These are phyloP conservation scores for Nasonia longicornis DNA, from an alignment of 1,140 invertebrate species.

Conservation along the genomic window DNA sequence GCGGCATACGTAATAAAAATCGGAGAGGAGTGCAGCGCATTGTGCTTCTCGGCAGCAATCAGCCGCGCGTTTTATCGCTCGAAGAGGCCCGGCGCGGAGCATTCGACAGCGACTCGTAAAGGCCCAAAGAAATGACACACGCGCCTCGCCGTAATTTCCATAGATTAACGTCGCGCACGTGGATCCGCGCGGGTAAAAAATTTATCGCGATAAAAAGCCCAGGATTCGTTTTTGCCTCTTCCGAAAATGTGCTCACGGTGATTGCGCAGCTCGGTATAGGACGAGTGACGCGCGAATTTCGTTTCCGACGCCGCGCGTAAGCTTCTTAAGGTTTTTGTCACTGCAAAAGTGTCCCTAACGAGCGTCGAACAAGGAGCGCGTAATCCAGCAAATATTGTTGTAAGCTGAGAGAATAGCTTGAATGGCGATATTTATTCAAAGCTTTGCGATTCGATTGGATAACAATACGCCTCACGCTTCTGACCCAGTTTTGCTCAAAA, in stretches of 20 bases:
- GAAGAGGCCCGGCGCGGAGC: conserved; percentile 49
- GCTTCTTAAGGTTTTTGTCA: conserved; percentile 6
- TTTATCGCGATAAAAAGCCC: neutral
- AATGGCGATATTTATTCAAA: no score
- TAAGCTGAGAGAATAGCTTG: neutral
- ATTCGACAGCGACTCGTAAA: conserved; percentile 33
- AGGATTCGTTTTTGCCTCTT: conserved; percentile 37
- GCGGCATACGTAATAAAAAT: conserved; percentile 61
- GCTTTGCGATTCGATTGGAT: conserved; percentile 9
- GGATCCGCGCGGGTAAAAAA: neutral
- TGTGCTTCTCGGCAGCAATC: conserved; percentile 59
- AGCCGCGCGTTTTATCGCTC: conserved; percentile 60
- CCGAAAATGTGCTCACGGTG: neutral
- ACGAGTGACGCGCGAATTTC: neutral
- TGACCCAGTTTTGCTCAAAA: conserved; percentile 31
- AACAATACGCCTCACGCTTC: neutral
- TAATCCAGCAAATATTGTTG: neutral
- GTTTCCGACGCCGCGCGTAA: neutral
- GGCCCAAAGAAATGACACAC: conserved; percentile 45
- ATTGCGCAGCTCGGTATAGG: neutral
- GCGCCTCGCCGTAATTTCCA: conserved; percentile 39
- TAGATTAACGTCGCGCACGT: conserved; percentile 35
- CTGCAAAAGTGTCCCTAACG: neutral
- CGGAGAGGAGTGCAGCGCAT: conserved; percentile 62
- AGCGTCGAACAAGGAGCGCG: neutral